Percentiles rank a stretch among this genome's conserved stretches.
These are phyloP conservation scores for Xanthia icteritia DNA, from an alignment of 2,888 invertebrate genomes.

Conservation along the genomic window DNA sequence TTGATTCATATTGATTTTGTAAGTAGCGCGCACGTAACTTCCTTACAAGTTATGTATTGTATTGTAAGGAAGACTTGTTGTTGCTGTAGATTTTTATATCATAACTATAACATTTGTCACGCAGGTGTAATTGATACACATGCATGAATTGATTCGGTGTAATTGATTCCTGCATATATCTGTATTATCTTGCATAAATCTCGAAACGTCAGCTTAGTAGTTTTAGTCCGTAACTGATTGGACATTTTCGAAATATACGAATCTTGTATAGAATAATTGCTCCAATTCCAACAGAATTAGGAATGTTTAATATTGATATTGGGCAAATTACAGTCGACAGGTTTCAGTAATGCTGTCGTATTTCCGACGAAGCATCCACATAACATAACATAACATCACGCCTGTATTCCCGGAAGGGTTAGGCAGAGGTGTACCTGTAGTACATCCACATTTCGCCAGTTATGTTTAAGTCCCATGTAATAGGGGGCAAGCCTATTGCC, in stretches of 20 bases:
- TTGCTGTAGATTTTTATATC: not conserved
- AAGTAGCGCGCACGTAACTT: no score
- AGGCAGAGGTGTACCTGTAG: no score
- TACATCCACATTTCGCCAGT: no score
- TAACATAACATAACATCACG: no score
- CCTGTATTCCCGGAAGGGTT: no score
- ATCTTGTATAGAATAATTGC: not conserved
- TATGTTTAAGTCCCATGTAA: no score
- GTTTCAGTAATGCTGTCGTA: slow-evolving; percentile 5
- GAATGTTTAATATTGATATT: slow-evolving; percentile 5
- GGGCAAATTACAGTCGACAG: slow-evolving; percentile 18
- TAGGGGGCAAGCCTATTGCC: no score
- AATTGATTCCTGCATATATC: not conserved
- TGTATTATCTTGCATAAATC: not conserved
- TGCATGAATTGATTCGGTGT: no score
- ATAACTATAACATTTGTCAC: not conserved
- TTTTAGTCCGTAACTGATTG: not conserved
- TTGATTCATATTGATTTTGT: not conserved
- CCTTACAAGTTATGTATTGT: no score
- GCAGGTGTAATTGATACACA: no score
- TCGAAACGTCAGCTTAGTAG: not conserved
- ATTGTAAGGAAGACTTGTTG: not conserved
- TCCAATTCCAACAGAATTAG: not conserved
- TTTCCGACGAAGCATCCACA: not conserved
- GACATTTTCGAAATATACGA: not conserved